Percentiles rank a stretch among this genome's conserved stretches.
Evolutionary conservation across 1,140 invertebrate genomes (phyloP).

Genomic region (Drosophila ohnishii): DNA sequence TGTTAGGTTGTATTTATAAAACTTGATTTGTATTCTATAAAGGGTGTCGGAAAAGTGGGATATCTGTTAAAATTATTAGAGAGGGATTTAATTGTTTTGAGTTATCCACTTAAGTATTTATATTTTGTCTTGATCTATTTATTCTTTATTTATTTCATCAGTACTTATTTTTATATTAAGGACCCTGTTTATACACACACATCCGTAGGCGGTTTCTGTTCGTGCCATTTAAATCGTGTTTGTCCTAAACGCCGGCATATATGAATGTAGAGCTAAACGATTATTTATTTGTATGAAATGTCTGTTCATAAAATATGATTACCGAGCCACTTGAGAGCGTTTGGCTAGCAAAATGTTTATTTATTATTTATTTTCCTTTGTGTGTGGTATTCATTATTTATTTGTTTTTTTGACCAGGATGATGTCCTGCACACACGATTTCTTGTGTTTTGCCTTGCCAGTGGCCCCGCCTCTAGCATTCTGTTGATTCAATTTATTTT

Average conservation of each 20-base stretch:
- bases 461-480: constrained; percentile 3
- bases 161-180: neutral
- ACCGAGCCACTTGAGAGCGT: constrained; percentile 46
- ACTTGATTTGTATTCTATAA: constrained; percentile 33
- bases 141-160: neutral
- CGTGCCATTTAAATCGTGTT: constrained; percentile 63
- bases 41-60: constrained; percentile 19
- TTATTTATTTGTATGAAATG: constrained; percentile 72
- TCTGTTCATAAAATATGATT: constrained; percentile 62
- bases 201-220: constrained; percentile 12
- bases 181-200: constrained; percentile 35
- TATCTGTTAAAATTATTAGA: neutral
- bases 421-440: constrained; percentile 7
- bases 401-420: constrained; percentile 39
- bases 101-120: no score
- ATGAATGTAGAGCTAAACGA: constrained; percentile 52
- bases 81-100: no score
- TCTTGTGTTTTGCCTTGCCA: neutral
- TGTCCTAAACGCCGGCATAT: constrained; percentile 53
- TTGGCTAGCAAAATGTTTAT: constrained; percentile 50
- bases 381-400: constrained; percentile 58
- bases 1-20: constrained; percentile 16
- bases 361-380: constrained; percentile 73
- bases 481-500: constrained; percentile 37
- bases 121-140: no score